Evolutionary conservation across 2,888 invertebrate species (phyloP).

Genomic region (Kuschelorhynchus macadamiae): DNA sequence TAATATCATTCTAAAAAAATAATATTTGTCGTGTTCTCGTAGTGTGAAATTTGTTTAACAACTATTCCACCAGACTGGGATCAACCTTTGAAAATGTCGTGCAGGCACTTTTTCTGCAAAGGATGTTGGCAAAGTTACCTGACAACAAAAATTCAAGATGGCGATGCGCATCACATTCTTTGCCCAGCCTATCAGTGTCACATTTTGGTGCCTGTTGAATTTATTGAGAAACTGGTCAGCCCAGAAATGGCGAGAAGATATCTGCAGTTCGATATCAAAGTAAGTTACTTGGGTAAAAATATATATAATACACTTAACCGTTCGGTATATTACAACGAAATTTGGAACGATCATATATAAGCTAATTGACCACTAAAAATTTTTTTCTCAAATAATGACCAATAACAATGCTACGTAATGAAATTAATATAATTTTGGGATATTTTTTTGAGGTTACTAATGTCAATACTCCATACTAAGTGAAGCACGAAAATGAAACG

Average conservation of each 20-base stretch:
- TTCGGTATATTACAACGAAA: no score
- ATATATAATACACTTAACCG: no score
- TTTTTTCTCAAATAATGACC: no score
- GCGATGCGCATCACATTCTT: slow-evolving; percentile 76
- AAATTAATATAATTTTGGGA: no score
- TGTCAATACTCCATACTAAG: no score
- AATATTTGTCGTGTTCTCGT: slow-evolving; percentile 51
- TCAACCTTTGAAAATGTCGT: slow-evolving; percentile 72
- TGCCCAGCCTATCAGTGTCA: slow-evolving; percentile 78
- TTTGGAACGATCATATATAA: no score
- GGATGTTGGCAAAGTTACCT: slow-evolving; percentile 78
- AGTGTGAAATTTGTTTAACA: slow-evolving; percentile 76
- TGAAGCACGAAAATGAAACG: no score
- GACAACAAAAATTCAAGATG: slow-evolving; percentile 76
- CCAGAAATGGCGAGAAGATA: slow-evolving; percentile 77
- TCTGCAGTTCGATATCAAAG: slow-evolving; percentile 79
- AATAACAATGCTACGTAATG: no score
- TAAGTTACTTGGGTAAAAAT: no score
- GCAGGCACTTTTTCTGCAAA: slow-evolving; percentile 76
- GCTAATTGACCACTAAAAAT: no score
- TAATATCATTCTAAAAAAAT: not conserved
- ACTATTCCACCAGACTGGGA: slow-evolving; percentile 69
- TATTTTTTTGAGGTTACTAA: no score
- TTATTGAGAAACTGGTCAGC: slow-evolving; percentile 77
- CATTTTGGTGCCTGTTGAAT: slow-evolving; percentile 76